Evolutionary conservation across 2,797 vertebrate genomes (phyloP).

Genomic region (Micrastur ruficollis): DNA sequence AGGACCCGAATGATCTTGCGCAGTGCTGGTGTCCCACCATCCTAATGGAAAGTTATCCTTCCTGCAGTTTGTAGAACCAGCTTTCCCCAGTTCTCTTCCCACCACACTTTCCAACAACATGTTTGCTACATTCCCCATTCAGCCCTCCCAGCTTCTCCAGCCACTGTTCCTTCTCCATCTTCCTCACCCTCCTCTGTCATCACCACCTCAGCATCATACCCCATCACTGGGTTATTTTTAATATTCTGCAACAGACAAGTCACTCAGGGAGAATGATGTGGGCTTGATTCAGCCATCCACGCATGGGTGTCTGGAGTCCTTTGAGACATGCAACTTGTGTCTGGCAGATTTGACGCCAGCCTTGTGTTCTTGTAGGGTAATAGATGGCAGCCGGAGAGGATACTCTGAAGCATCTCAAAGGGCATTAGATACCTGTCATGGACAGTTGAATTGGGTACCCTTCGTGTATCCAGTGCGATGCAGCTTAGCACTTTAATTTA

Average conservation of each 20-base stretch:
- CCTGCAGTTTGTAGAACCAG: background rate
- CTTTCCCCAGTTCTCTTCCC: background rate
- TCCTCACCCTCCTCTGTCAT: background rate
- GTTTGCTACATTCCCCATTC: background rate
- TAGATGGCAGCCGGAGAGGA: background rate
- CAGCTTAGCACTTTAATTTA: background rate
- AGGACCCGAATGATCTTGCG: background rate
- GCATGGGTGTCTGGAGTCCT: background rate
- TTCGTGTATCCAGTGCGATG: background rate
- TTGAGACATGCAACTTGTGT: background rate
- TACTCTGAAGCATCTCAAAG: background rate
- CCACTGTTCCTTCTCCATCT: background rate
- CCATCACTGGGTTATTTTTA: background rate
- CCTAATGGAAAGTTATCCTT: fast-evolving
- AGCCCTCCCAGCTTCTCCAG: background rate
- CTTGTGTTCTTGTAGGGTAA: background rate
- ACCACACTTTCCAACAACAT: background rate
- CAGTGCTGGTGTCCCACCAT: background rate
- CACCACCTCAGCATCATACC: background rate
- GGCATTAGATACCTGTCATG: background rate
- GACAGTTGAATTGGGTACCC: background rate
- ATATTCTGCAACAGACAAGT: background rate
- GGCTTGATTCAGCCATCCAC: background rate
- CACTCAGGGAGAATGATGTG: background rate
- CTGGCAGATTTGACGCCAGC: background rate